phyloP scores from a whole-genome alignment of 2,797 vertebrate species.

The Hippopotamyrus pictus region DNA sequence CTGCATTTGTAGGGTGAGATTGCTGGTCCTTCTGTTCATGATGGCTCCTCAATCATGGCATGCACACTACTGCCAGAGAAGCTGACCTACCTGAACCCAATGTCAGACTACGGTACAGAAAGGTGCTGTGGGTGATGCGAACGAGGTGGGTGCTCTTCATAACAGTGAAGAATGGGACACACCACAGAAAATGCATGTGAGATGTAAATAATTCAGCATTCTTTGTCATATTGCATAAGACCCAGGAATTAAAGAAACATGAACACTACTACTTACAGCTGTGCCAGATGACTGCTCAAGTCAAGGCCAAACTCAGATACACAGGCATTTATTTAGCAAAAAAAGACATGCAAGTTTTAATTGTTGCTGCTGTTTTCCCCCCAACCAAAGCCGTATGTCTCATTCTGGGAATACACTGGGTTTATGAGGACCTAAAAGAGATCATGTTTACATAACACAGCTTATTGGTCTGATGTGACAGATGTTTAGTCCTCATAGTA shows the following conservation, averaged over 20 bases:
- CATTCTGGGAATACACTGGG: background rate
- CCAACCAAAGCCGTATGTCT: background rate
- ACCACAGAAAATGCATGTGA: constrained; percentile 56
- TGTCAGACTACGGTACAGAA: constrained; percentile 12
- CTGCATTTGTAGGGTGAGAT: background rate
- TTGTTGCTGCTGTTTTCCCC: background rate
- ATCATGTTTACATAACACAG: constrained; percentile 3
- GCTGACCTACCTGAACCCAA: background rate
- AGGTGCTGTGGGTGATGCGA: constrained; percentile 28
- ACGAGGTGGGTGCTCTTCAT: constrained; percentile 7
- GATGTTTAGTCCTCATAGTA: constrained; percentile 1
- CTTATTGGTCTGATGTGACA: background rate
- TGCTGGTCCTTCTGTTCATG: background rate
- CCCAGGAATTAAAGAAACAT: constrained; percentile 25
- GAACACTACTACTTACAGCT: constrained; percentile 19
- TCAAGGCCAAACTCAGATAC: background rate
- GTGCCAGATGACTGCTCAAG: background rate
- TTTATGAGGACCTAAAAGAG: background rate
- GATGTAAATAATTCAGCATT: constrained; percentile 54
- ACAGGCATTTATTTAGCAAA: background rate
- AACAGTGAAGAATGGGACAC: constrained; percentile 40
- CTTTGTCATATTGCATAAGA: constrained; percentile 43
- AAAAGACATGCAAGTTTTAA: background rate
- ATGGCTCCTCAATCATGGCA: background rate
- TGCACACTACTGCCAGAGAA: background rate